Evolutionary conservation across 2,888 invertebrate species (phyloP).

Genomic region (Lissonota sp.): DNA sequence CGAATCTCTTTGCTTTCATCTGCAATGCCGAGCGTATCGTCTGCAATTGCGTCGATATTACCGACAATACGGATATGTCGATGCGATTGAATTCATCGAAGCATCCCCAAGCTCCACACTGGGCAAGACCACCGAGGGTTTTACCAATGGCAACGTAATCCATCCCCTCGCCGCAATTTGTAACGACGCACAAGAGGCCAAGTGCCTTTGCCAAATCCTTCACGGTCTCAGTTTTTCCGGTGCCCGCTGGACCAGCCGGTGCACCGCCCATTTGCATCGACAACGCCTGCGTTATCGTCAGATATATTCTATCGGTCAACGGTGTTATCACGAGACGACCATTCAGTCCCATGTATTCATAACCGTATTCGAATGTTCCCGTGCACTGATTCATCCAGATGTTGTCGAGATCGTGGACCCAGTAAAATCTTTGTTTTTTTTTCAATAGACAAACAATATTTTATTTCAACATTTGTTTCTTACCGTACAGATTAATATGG

Average conservation of each 20-base stretch:
- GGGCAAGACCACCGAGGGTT: conserved; percentile 91
- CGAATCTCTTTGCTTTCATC: conserved; percentile 90
- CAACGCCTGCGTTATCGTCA: conserved; percentile 96
- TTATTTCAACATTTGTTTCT: too few species aligned
- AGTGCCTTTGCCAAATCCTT: conserved; percentile 97
- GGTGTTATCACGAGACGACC: conserved; percentile 96
- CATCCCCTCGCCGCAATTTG: conserved; percentile 97
- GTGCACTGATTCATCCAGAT: conserved; percentile 94
- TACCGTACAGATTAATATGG: too few species aligned
- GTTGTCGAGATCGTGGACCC: conserved; percentile 93
- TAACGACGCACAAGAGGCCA: conserved; percentile 92
- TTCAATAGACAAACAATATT: not conserved
- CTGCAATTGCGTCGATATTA: conserved; percentile 96
- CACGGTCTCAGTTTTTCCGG: conserved; percentile 96
- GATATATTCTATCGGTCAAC: conserved; percentile 95
- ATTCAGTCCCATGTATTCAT: conserved; percentile 97
- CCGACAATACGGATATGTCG: conserved; percentile 95
- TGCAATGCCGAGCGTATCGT: conserved; percentile 94
- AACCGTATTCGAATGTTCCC: conserved; percentile 95
- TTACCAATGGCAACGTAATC: conserved; percentile 93
- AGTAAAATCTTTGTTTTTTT: conserved; percentile 89
- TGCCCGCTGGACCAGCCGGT: conserved; percentile 93
- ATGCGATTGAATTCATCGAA: conserved; percentile 98
- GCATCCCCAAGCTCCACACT: conserved; percentile 98
- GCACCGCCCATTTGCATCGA: conserved; percentile 96